A percentile compares a stretch with the other conserved stretches of the same genome.
phyloP scores from a whole-genome alignment of 2,797 vertebrate species.

The Hippocampus kuda region DNA sequence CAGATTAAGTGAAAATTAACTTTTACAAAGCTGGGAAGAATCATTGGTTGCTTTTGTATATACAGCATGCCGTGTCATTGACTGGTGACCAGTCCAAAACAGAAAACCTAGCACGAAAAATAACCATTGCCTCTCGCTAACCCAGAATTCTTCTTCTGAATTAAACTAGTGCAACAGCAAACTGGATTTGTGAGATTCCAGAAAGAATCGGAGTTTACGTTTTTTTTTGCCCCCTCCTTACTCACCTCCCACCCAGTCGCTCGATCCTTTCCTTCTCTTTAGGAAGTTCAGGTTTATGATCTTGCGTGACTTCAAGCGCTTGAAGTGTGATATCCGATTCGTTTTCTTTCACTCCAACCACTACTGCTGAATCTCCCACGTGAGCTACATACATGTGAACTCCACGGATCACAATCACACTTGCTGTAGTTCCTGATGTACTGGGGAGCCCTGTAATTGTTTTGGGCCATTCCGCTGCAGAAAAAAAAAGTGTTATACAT shows the following conservation, averaged over 20 bases:
- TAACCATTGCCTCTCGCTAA: not conserved
- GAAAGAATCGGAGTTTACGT: not conserved
- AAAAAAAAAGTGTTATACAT: not conserved
- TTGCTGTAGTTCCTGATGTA: constrained; percentile 91
- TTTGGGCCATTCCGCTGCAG: constrained; percentile 89
- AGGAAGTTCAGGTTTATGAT: constrained; percentile 93
- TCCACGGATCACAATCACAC: constrained; percentile 87
- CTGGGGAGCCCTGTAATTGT: constrained; percentile 89
- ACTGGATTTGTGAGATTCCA: not conserved
- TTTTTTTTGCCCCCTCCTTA: not conserved
- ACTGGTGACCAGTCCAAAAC: too few species aligned
- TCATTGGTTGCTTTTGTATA: too few species aligned
- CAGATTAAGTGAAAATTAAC: too few species aligned
- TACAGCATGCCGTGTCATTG: too few species aligned
- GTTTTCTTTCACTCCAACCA: constrained; percentile 84
- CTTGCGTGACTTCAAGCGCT: constrained; percentile 90
- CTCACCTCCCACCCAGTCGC: constrained; percentile 88
- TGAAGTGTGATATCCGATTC: constrained; percentile 78
- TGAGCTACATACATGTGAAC: constrained; percentile 93
- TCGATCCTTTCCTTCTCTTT: constrained; percentile 91
- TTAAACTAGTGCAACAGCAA: not conserved
- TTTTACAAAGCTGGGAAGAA: too few species aligned
- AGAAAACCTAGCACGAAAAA: too few species aligned
- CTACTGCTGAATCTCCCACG: constrained; percentile 89
- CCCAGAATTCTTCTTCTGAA: not conserved